Evolutionary conservation across 2,888 invertebrate genomes (phyloP).

Genomic region (Megastigmus dorsalis): DNA sequence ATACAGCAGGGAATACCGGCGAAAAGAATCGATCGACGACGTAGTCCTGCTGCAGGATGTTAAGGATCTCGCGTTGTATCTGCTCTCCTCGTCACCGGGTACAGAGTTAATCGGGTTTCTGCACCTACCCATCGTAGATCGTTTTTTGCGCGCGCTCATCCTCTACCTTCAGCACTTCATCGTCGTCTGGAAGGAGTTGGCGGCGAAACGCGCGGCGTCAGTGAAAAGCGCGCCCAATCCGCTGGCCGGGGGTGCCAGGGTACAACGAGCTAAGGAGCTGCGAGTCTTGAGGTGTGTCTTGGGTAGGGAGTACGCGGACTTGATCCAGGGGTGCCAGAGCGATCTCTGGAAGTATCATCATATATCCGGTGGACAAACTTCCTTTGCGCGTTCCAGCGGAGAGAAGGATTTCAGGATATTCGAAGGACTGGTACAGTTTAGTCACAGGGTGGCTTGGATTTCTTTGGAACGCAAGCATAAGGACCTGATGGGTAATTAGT

Average conservation of each 20-base stretch:
- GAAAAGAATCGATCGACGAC: constrained; percentile 74
- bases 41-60: constrained; percentile 79
- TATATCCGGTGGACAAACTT: constrained; percentile 72
- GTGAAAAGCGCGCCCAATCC: constrained; percentile 67
- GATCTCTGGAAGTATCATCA: constrained; percentile 76
- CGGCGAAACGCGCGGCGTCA: constrained; percentile 76
- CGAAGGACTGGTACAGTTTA: constrained; percentile 78
- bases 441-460: constrained; percentile 80
- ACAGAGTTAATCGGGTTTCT: constrained; percentile 79
- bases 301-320: constrained; percentile 79
- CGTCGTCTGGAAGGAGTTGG: constrained; percentile 79
- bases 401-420: constrained; percentile 80
- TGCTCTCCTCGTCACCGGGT: constrained; percentile 77
- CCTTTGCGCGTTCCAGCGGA: constrained; percentile 77
- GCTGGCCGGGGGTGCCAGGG: constrained; percentile 63
- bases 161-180: constrained; percentile 80
- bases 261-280: constrained; percentile 75
- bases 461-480: constrained; percentile 78
- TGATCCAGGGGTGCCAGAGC: constrained; percentile 76
- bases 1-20: constrained; percentile 29
- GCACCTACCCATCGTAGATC: constrained; percentile 78
- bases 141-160: constrained; percentile 79
- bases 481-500: constrained; percentile 78
- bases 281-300: constrained; percentile 78
- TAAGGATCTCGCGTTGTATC: constrained; percentile 77